A percentile compares a stretch with the other conserved stretches of the same genome.
phyloP scores from a whole-genome alignment of 1,140 invertebrate genomes.

The Drosophila funebris region DNA sequence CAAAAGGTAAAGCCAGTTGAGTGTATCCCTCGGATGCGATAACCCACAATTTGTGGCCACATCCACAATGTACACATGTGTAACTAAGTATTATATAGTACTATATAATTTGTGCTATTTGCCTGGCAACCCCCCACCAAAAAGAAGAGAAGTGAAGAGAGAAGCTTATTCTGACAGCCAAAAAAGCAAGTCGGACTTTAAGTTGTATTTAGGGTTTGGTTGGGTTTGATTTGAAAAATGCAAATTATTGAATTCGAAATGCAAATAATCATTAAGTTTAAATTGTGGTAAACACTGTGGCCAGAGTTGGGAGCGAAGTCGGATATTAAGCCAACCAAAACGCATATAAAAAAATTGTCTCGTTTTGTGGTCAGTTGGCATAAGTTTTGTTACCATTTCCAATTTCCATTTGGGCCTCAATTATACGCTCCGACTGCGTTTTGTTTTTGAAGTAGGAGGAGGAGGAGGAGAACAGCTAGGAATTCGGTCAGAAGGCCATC shows the following conservation, averaged over 20 bases:
- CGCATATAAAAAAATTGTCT: slow-evolving; percentile 35
- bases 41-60: slow-evolving; percentile 70
- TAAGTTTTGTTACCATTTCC: slow-evolving; percentile 27
- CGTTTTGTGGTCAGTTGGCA: slow-evolving; percentile 26
- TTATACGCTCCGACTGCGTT: slow-evolving; percentile 62
- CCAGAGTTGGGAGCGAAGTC: not conserved
- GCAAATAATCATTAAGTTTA: slow-evolving; percentile 72
- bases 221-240: slow-evolving; percentile 61
- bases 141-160: slow-evolving; percentile 9
- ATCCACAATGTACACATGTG: slow-evolving; percentile 30
- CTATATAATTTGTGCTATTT: slow-evolving; percentile 66
- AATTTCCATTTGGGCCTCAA: slow-evolving; percentile 54
- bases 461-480: not conserved
- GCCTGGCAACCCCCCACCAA: slow-evolving; percentile 44
- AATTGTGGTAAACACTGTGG: slow-evolving; percentile 44
- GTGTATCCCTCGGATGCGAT: slow-evolving; percentile 67
- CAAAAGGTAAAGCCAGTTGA: slow-evolving; percentile 58
- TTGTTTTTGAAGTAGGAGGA: not conserved
- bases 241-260: slow-evolving; percentile 76
- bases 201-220: not conserved
- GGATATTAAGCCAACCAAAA: slow-evolving; percentile 37
- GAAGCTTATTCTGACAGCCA: not conserved
- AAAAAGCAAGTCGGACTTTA: slow-evolving; percentile 13
- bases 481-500: slow-evolving; percentile 73
- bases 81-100: slow-evolving; percentile 38